Base-by-base conservation (phyloP, 35 echinoderm and acorn worm genomes). In the Lytechinus pictus region DNA sequence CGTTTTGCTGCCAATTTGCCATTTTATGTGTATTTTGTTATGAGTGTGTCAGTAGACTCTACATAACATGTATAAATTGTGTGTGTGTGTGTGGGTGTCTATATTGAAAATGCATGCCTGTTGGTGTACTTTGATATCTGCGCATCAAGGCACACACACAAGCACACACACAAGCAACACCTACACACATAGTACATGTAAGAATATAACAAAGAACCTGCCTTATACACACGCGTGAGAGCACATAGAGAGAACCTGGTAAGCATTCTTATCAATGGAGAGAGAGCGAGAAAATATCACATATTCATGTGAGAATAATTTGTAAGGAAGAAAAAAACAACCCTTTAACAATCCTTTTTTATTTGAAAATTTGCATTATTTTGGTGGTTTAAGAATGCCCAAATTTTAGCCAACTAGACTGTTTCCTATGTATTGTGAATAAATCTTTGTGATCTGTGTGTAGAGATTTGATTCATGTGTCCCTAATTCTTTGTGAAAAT, bases 381-480 rank as follows among this genome's bases (percentile, higher is more conserved):
- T 93, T n/a, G 54, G 52, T 54, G 57, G 92, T 57, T 93, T 93
- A 54, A 93, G n/a, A 57, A 57, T 57, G 28, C 54, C 27, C 57
- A 54, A 93, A 11, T 54, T 93, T 57, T 93, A 27, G 13, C 92
- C 92, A 57, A 57, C 29, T 14, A 93, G 16, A 93, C 55, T 93
- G 92, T 57, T 93, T 93, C 92, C 53, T 57, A 93, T 93, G 57
- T 54, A 93, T 93, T 13, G 92, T 93, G 55, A 57, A 19, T 33
- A 93, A 93, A 57, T 93, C 0, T 93, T 93, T 55, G 53, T 93
- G 10, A 93, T 93, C 11, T 53, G 92, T 27, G 54, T 55, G 92
- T 54, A 6, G 92, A 55, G 92, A 93, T 93, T 93, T 93, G 92
- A 93, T 93, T 54, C 92, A 28, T 93, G 92, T 57, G 29, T 93